These are phyloP conservation scores for Eremophila alpestris DNA, from an alignment of 2,797 vertebrate species.

Conservation along the genomic window DNA sequence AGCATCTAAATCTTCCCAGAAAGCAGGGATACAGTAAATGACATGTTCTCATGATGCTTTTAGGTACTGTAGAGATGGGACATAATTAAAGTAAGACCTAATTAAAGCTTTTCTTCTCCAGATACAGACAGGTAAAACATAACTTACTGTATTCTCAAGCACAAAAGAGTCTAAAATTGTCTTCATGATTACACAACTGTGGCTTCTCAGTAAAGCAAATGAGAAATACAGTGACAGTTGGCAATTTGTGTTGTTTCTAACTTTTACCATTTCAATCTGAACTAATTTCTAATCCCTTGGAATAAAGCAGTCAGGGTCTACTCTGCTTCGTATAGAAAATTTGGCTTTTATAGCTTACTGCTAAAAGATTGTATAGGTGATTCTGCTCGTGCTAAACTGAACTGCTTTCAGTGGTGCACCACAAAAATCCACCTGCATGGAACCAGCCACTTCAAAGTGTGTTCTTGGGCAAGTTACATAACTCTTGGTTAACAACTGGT, in stretches of 20 bases:
- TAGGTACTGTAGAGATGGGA: slow-evolving; percentile 17
- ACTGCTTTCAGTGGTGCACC: neutral
- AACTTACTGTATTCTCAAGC: slow-evolving; percentile 5
- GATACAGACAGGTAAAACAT: slow-evolving; percentile 61
- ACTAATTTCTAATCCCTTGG: slow-evolving; percentile 9
- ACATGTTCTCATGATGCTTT: slow-evolving; percentile 52
- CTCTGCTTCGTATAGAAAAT: neutral
- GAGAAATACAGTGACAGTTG: neutral
- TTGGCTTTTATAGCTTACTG: neutral
- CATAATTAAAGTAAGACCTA: slow-evolving; percentile 65
- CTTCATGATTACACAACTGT: neutral
- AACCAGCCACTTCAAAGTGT: slow-evolving; percentile 33
- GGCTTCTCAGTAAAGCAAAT: neutral
- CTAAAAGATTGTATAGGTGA: neutral
- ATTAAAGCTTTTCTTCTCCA: slow-evolving; percentile 68
- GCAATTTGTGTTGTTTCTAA: neutral
- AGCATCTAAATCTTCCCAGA: slow-evolving; percentile 43
- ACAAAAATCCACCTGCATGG: slow-evolving; percentile 22
- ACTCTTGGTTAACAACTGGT: neutral
- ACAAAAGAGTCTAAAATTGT: slow-evolving; percentile 58
- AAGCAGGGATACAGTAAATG: slow-evolving; percentile 59
- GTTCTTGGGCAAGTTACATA: neutral
- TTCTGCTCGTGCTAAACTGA: neutral
- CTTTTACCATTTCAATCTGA: neutral
- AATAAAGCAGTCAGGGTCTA: neutral